Evolutionary conservation across 2,888 invertebrate genomes (phyloP).

Genomic region (Dascillus cervinus): DNA sequence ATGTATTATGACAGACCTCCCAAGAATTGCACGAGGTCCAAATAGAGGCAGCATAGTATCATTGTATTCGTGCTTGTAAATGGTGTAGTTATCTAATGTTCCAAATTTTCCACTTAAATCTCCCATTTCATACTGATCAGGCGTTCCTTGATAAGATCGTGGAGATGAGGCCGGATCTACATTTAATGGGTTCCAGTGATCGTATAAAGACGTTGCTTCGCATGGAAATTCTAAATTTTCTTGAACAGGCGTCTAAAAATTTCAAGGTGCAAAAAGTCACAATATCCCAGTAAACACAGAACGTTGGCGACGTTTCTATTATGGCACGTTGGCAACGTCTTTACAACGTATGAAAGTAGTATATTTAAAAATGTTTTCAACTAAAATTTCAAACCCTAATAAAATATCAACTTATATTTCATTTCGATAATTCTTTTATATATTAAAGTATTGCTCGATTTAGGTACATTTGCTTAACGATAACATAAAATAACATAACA

Average conservation of each 20-base stretch:
- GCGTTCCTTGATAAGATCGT: slow-evolving; percentile 53
- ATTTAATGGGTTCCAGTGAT: slow-evolving; percentile 79
- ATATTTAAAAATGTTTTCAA: no score
- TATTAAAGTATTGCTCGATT: no score
- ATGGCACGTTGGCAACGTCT: no score
- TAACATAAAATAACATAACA: no score
- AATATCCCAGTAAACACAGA: no score
- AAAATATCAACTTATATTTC: no score
- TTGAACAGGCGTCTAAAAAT: slow-evolving; percentile 67
- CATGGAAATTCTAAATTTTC: slow-evolving; percentile 81
- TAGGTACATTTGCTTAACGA: no score
- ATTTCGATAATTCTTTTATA: no score
- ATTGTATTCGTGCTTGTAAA: slow-evolving; percentile 55
- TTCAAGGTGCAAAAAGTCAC: no score
- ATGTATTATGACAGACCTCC: slow-evolving; percentile 79
- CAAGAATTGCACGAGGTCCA: slow-evolving; percentile 73
- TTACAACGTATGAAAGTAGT: no score
- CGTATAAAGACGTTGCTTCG: slow-evolving; percentile 71
- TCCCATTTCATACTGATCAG: slow-evolving; percentile 81
- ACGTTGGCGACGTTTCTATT: no score
- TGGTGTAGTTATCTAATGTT: slow-evolving; percentile 55
- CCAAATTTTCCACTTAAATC: slow-evolving; percentile 85
- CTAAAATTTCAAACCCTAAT: no score
- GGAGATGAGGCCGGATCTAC: slow-evolving; percentile 59
- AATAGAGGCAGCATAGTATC: slow-evolving; percentile 77